Conservation (phyloP, 2,113 vertebrate species). For the Corynorhinus townsendii region DNA sequence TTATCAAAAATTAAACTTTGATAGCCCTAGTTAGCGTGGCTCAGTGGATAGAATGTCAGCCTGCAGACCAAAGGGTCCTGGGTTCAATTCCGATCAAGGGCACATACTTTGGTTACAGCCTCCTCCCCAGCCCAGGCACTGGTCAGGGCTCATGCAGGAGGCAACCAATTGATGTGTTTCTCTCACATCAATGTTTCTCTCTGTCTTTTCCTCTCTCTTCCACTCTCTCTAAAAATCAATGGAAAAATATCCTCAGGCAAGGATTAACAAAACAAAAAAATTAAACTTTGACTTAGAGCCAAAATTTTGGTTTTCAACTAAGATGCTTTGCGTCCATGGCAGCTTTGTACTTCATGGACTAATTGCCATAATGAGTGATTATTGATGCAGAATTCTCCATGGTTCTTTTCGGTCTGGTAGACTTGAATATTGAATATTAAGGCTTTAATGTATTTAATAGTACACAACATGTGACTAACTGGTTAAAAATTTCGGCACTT, state of each 20-base stretch:
- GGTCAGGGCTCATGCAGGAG: too few species aligned
- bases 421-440: conserved; percentile 12
- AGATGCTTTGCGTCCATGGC: conserved; percentile 1
- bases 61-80: too few species aligned
- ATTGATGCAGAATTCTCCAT: background rate
- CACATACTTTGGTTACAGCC: too few species aligned
- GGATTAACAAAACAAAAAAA: background rate
- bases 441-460: conserved; percentile 25
- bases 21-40: background rate
- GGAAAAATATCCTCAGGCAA: too few species aligned
- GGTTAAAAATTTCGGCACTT: conserved; percentile 26
- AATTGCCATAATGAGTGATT: conserved; percentile 37
- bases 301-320: conserved; percentile 18
- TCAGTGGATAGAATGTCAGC: too few species aligned
- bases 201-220: too few species aligned
- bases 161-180: too few species aligned
- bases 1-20: conserved; percentile 59
- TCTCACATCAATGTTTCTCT: too few species aligned
- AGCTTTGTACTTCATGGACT: conserved; percentile 10
- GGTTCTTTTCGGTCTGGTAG: conserved; percentile 40
- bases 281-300: conserved; percentile 43
- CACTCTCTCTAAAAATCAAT: too few species aligned
- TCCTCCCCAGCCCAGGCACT: too few species aligned
- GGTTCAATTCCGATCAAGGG: too few species aligned
- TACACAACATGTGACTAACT: background rate